Conservation (phyloP, 2,797 vertebrate species). For the Telmatherina bonti region DNA sequence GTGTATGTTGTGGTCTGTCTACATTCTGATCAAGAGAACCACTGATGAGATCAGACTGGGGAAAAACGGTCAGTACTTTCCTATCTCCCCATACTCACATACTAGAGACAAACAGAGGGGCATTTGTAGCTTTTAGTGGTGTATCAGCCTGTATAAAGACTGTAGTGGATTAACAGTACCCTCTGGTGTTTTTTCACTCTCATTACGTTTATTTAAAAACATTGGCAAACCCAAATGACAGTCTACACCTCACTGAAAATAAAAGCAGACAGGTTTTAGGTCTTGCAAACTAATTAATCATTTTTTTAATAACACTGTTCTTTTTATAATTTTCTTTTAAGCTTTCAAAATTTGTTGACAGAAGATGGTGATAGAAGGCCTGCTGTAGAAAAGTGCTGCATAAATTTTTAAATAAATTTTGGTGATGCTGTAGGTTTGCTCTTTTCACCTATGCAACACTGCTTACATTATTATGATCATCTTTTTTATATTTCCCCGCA, state of each 20-base stretch:
- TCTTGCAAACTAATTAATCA: not conserved
- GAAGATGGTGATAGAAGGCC: not conserved
- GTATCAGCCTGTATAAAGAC: not conserved
- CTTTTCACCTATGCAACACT: not conserved
- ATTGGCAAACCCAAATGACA: not conserved
- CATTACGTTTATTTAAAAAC: not conserved
- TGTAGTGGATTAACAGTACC: not conserved
- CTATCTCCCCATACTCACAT: slow-evolving; percentile 5
- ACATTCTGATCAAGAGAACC: slow-evolving; percentile 90
- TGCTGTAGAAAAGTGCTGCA: not conserved
- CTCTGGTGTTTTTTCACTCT: slow-evolving; percentile 12
- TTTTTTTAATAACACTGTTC: too few species aligned
- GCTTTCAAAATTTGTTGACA: not conserved
- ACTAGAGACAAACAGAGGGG: slow-evolving; percentile 42
- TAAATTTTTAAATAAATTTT: not conserved
- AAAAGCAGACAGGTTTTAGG: not conserved
- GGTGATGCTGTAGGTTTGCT: not conserved
- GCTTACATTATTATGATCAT: not conserved
- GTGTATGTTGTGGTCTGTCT: slow-evolving; percentile 95
- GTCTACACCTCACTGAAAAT: not conserved
- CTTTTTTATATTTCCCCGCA: not conserved
- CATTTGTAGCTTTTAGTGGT: not conserved
- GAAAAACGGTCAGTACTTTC: slow-evolving; percentile 82
- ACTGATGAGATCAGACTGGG: slow-evolving; percentile 93
- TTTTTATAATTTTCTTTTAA: not conserved